Base-by-base conservation (phyloP, 2,888 invertebrate genomes). In the Eupithecia abbreviata region DNA sequence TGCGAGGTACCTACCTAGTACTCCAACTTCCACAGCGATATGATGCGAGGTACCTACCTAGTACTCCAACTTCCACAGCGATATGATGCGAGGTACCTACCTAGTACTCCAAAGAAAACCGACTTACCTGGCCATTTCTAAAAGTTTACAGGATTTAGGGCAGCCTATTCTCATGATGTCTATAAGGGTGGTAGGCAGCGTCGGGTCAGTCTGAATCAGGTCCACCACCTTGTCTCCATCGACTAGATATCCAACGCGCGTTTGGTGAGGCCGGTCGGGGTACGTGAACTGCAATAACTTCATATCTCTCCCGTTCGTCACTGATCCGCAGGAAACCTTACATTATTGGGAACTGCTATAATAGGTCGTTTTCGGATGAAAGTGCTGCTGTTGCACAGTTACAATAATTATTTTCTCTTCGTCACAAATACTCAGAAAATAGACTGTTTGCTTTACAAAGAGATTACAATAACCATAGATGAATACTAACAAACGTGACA, bases 241-340 rank as follows among this genome's bases (percentile, higher is more conserved):
- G 1, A 96, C 94, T 49, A 97, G 93, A 81, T 96, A 96, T 3
- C 98, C 98, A n/a, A 97, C 93, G n/a, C 96, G 96, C 74, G 96
- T 93, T 2, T 95, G 95, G 0, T 94, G 94, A 0, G 96, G 96
- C 67, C 95, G 94, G 82, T 96, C 80, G n/a, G 85, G 86, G 51
- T 90, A 93, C 70, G 93, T 91, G 88, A 97, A 98, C 86, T 98
- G 98, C 69, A 98, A 96, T 83, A 97, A 96, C 85, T 97, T 96
- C 97, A 97, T 96, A 55, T 94, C 95, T 85, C 74, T 88, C 83
- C 72, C 82, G 42, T 80, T 82, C 76, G 88, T 85, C 76, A 88
- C 79, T 49, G 93, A 89, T 81, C 93, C 90, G 77, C 6, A 51
- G 6, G 2, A 51, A 15, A 5, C 4, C 15, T 51, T 51, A 51